Evolutionary conservation across 2,797 vertebrate species (phyloP), one percentile per base, ranked within the genome.

Genomic region (Emydoidea blandingii): DNA sequence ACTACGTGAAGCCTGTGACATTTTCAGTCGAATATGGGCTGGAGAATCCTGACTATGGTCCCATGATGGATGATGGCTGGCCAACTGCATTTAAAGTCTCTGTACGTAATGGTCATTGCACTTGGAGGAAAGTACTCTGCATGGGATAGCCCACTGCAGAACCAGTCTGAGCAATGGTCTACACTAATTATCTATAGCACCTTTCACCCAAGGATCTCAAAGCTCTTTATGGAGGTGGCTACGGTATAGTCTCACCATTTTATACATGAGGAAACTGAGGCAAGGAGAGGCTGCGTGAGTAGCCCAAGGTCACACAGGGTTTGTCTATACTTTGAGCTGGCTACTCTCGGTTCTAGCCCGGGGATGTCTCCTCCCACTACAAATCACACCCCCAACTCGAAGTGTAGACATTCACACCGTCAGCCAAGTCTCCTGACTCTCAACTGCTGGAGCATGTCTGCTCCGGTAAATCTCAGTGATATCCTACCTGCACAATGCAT

Each of bases 1-100:
- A 99, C 98, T 99, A 99, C 0, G 99, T 99, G 81, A 99, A 99
- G 91, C 99, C 99, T 0, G 99, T 99, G 83, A 97, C 99, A 1
- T 99, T 99, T 96, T 98, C 98, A 8, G 97, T 99, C 0, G 99
- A 99, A 96, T 99, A 98, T 1, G 98, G 98, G 57, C 98, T 99
- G 80, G 98, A 98, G 93, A 98, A 98, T 6, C 97, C 98, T 0
- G 97, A 98, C 54, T 72, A 97, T 0, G 99, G 98, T 15, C 99
- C 99, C 1, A 96, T 98, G 90, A 98, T 99, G 81, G 99, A 99
- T 0, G 99, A 99, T 0, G 98, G 98, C 62, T 99, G 99, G 99
- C 99, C 99, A 47, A 99, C 99, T 34, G 97, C 99, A 0, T 97
- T 99, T 87, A 99, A 98, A 97, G 99, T 98, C 53, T 98, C 99